These are phyloP conservation scores for Phylloscopus trochiloides DNA, from an alignment of 2,113 vertebrate species.

Conservation along the genomic window DNA sequence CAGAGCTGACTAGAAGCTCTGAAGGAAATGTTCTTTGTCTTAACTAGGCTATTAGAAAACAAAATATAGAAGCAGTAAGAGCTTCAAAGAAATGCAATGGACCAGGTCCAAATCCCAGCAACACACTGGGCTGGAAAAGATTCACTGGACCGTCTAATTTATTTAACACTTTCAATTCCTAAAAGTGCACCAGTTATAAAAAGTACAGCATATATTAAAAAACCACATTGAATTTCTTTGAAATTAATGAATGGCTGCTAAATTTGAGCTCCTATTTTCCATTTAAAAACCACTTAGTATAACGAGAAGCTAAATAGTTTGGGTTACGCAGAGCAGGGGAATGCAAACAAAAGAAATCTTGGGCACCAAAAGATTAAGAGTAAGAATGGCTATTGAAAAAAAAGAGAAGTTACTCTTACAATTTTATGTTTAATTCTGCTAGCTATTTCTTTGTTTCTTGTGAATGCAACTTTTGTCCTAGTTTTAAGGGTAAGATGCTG, in stretches of 20 bases:
- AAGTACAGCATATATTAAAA: background rate
- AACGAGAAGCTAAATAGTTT: background rate
- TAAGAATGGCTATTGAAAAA: background rate
- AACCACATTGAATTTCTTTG: background rate
- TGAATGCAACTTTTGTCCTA: background rate
- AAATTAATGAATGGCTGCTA: background rate
- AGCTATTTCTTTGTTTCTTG: background rate
- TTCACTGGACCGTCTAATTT: conserved; percentile 36
- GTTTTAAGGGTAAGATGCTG: background rate
- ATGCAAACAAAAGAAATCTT: background rate
- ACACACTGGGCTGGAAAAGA: conserved; percentile 30
- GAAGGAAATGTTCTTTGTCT: conserved; percentile 68
- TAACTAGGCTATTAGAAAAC: conserved; percentile 62
- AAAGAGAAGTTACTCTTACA: background rate
- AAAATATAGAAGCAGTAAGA: conserved; percentile 63
- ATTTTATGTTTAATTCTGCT: background rate
- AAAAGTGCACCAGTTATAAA: background rate
- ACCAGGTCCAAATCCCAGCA: conserved; percentile 57
- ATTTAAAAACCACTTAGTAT: background rate
- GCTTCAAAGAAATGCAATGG: conserved; percentile 65
- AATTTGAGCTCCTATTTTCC: conserved; percentile 5
- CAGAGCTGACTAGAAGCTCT: conserved; percentile 24
- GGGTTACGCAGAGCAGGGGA: background rate
- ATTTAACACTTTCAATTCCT: conserved; percentile 46
- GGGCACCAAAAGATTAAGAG: background rate